Base-by-base conservation (phyloP, 2,888 invertebrate species). In the Fissipunctia ypsillon region DNA sequence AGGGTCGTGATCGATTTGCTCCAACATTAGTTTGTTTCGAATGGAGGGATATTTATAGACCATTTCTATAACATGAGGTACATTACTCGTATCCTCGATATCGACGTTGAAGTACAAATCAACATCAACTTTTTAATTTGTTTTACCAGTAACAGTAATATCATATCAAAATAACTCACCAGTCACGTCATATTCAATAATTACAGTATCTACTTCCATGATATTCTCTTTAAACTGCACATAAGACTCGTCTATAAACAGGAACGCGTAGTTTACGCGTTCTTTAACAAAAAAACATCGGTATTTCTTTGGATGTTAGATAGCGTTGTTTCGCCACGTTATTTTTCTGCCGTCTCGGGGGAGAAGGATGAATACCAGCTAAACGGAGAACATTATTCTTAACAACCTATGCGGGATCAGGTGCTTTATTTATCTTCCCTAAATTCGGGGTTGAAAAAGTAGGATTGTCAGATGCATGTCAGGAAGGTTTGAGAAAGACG, bases 301-400 rank as follows among this genome's bases (percentile, higher is more conserved):
- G 67, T 78, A 76, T 76, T 75, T 78, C 48, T 66, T 69, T 56
- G 56, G 54, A 78, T 76, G 73, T 77, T 81, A 65, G 75, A 83
- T 82, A 71, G 69, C 76, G 73, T 81, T 83, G 86, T 86, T 85
- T 83, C 77, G 72, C 76, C 76, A 77, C 71, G 84, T 84, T 84
- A 85, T 89, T 87, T 88, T 85, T 87, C 83, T 81, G 78, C 80
- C 75, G 84, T 87, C 87, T 85, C 86, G 64, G 65, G 80, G 60
- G 70, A 80, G 78, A 74, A 80, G 72, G 71, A 70, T 84, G 76
- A 81, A 82, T 84, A 81, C 80, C 81, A 86, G 77, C 83, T 86
- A 86, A 88, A 84, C 83, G 69, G 68, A 81, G 65, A 82, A 87
- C 83, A 86, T 88, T 84, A 85, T 82, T 85, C 81, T 68, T 68